These are phyloP conservation scores for Drosophila yooni DNA, from an alignment of 2,888 invertebrate genomes.

Conservation along the genomic window DNA sequence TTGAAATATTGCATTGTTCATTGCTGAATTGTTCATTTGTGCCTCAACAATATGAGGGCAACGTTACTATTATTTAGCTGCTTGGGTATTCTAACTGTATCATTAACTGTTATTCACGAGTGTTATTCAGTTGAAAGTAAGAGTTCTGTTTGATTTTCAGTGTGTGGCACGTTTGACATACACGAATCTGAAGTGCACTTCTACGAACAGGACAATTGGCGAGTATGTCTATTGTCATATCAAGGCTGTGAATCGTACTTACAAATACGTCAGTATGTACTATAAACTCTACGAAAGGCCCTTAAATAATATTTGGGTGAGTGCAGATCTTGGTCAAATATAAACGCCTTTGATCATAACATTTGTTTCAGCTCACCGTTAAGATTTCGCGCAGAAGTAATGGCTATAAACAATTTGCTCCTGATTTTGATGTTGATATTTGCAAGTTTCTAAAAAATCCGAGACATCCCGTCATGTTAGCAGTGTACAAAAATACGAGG, in stretches of 20 bases:
- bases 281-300: background rate
- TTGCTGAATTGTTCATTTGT: background rate
- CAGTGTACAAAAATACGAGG: background rate
- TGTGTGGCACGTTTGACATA: background rate
- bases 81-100: background rate
- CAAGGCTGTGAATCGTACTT: slow-evolving; percentile 1
- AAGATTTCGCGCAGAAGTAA: fast-evolving
- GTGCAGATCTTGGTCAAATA: background rate
- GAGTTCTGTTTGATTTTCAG: background rate
- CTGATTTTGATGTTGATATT: fast-evolving
- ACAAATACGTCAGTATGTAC: fast-evolving
- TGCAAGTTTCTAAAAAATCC: background rate
- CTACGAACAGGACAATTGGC: fast-evolving
- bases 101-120: background rate
- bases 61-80: background rate
- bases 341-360: no score
- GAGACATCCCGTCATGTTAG: background rate
- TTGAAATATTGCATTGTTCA: fast-evolving
- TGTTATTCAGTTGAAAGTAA: background rate
- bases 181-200: background rate
- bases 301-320: background rate
- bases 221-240: background rate
- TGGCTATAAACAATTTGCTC: background rate
- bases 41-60: background rate
- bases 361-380: background rate